phyloP scores from a whole-genome alignment of 2,797 vertebrate genomes.

The Gymnoscopelus microlampas region DNA sequence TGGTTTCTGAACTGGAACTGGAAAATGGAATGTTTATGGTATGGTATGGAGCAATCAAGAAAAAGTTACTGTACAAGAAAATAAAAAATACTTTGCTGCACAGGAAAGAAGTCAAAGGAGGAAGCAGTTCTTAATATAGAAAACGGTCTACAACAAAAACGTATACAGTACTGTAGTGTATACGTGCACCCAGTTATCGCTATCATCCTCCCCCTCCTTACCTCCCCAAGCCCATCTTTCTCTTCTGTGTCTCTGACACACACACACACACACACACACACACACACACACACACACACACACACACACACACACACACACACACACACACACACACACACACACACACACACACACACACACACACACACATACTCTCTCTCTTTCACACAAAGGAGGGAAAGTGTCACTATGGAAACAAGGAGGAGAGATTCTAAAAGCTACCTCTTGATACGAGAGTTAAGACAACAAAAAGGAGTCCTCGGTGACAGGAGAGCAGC shows the following conservation, averaged over 20 bases:
- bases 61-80: constrained; percentile 34
- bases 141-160: constrained; percentile 35
- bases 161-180: constrained; percentile 17
- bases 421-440: constrained; percentile 85
- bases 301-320: background rate
- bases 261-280: constrained; percentile 1
- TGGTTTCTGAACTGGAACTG: constrained; percentile 17
- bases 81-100: constrained; percentile 32
- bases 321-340: constrained; percentile 61
- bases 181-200: constrained; percentile 74
- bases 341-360: constrained; percentile 47
- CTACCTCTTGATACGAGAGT: constrained; percentile 83
- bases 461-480: constrained; percentile 82
- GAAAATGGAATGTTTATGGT: background rate
- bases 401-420: constrained; percentile 89
- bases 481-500: constrained; percentile 72
- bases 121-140: constrained; percentile 51
- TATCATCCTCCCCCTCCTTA: constrained; percentile 57
- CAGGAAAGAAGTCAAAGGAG: constrained; percentile 40
- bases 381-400: constrained; percentile 72
- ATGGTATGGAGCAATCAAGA: constrained; percentile 45
- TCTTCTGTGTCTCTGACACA: constrained; percentile 42
- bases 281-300: constrained; percentile 3
- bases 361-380: background rate
- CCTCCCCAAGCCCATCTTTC: constrained; percentile 65